Evolutionary conservation across 2,888 invertebrate species (phyloP), one percentile per base, ranked within the genome.

Genomic region (Drosophila yooni): DNA sequence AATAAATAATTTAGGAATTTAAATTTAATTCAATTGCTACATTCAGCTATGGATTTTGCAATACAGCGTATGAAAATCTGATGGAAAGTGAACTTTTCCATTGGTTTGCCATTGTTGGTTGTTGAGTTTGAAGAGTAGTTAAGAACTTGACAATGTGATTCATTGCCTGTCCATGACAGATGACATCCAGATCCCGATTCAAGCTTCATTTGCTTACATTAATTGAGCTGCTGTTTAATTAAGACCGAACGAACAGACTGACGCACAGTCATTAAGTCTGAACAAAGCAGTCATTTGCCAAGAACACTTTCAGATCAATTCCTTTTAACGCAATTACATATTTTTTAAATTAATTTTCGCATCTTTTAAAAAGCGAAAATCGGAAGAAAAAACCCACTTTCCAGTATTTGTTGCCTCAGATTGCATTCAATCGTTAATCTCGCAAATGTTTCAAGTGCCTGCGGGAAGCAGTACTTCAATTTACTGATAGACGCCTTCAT

Each of bases 331-430:
- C 73, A 46, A 46, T 46, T 46, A 25, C 8, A 46, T 64, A 71
- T 72, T 54, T 89, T 81, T 83, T 83, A 63, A 83, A 87, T 83
- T 87, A 89, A 87, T 83, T 83, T 83, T 67, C 13, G 46, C 46
- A 46, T 46, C 25, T 46, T 25, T 46, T 46, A 25, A 25, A 25
- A 46, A 25, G 15, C 8, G 2, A 25, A 15, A 25, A 25, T 15
- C 15, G 13, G 1, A 8, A 8, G 18, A 38, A 38, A n/a, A 29
- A 63, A 76, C 76, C 80, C 66, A 51, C 71, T 69, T 52, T 52
- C n/a, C 7, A 64, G 48, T 43, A 48, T 31, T 29, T 53, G 40
- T 72, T 67, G 81, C 70, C 57, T 81, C 83, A 73, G 74, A 75
- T 68, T 69, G 73, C 78, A 75, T 69, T 89, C 81, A 68, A 75